Evolutionary conservation across 92 coral and sea anemone species (phyloP).

Genomic region (Phymanthus crucifer): DNA sequence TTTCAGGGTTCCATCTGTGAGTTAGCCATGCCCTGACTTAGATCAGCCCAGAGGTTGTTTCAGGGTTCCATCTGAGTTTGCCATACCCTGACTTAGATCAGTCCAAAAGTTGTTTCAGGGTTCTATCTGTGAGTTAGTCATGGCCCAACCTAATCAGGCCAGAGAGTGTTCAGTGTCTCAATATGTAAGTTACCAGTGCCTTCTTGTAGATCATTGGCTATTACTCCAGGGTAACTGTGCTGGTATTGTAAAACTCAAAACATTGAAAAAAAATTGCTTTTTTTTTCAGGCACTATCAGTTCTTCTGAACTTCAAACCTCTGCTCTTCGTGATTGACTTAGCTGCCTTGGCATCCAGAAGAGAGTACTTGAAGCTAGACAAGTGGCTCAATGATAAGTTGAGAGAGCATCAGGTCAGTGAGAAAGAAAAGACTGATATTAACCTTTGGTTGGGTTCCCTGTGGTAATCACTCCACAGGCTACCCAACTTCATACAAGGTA

Average conservation of each 20-base stretch:
- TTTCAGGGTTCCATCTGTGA: too few relatives aligned
- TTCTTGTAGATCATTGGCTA: too few relatives aligned
- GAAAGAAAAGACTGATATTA: not conserved
- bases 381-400: slow-evolving; percentile 95
- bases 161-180: too few relatives aligned
- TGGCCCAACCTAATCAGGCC: too few relatives aligned
- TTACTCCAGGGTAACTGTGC: too few relatives aligned
- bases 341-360: slow-evolving; percentile 98
- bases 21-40: too few relatives aligned
- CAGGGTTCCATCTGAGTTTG: not conserved
- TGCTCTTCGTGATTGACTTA: slow-evolving; percentile 95
- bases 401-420: slow-evolving; percentile 85
- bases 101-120: too few relatives aligned
- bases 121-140: too few relatives aligned
- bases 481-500: not conserved
- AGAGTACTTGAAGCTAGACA: slow-evolving; percentile 93
- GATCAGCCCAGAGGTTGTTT: too few relatives aligned
- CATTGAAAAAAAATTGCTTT: not conserved
- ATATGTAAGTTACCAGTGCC: too few relatives aligned
- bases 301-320: slow-evolving; percentile 84
- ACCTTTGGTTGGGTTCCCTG: not conserved
- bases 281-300: slow-evolving; percentile 81
- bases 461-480: slow-evolving; percentile 1
- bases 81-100: too few relatives aligned
- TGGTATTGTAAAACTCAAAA: not conserved